These are phyloP conservation scores for Stramonita haemastoma DNA, from an alignment of 2,888 invertebrate species.

Conservation along the genomic window DNA sequence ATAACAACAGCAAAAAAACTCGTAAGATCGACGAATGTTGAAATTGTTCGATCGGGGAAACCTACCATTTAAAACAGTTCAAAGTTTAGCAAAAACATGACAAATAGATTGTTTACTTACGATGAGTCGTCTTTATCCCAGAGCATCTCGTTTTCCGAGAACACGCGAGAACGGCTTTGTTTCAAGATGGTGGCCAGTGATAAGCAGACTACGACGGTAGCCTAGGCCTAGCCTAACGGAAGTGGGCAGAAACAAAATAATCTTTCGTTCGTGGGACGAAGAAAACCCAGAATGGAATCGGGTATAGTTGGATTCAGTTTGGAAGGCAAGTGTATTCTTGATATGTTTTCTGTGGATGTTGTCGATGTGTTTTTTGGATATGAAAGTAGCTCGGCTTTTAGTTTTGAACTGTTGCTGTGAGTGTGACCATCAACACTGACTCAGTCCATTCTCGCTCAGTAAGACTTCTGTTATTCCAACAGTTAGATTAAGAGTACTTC, in stretches of 20 bases:
- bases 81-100: neutral
- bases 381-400: too few species aligned
- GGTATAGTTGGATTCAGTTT: slow-evolving; percentile 26
- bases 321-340: slow-evolving; percentile 13
- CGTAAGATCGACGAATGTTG: neutral
- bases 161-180: slow-evolving; percentile 25
- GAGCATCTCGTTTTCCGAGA: slow-evolving; percentile 36
- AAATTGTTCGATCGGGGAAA: neutral
- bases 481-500: too few species aligned
- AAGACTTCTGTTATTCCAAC: too few species aligned
- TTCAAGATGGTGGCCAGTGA: slow-evolving; percentile 37
- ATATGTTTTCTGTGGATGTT: too few species aligned
- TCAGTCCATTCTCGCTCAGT: too few species aligned
- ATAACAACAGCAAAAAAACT: neutral
- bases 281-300: slow-evolving; percentile 24
- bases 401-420: too few species aligned
- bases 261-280: neutral
- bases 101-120: slow-evolving; percentile 13
- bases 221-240: too few species aligned
- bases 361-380: too few species aligned
- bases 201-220: neutral
- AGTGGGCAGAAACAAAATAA: slow-evolving; percentile 23
- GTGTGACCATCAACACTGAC: too few species aligned
- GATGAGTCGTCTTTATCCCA: neutral
- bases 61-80: neutral